phyloP scores from a whole-genome alignment of 2,797 vertebrate species.

The Phrynocephalus vlangalii region DNA sequence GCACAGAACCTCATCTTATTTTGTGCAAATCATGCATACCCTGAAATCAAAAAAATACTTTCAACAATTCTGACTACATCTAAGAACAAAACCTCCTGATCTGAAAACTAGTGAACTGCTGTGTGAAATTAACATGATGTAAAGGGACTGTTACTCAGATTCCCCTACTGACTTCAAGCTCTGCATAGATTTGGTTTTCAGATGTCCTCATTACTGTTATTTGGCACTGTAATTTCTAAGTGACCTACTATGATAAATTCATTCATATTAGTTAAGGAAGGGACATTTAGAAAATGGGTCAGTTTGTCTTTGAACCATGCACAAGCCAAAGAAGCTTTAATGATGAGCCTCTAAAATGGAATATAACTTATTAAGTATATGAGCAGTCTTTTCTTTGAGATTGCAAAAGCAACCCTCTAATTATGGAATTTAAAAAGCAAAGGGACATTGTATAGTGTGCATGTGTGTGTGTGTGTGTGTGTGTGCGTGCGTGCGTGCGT shows the following conservation, averaged over 20 bases:
- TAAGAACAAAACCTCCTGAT: neutral
- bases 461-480: neutral
- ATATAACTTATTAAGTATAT: slow-evolving; percentile 50
- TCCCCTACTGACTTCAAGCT: neutral
- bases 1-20: too few relatives aligned
- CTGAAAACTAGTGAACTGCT: neutral
- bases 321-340: slow-evolving; percentile 47
- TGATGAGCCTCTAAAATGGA: slow-evolving; percentile 35
- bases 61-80: neutral
- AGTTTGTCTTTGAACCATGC: slow-evolving; percentile 26
- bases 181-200: neutral
- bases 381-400: slow-evolving; percentile 47
- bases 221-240: slow-evolving; percentile 8
- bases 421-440: slow-evolving; percentile 35
- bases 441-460: slow-evolving; percentile 8
- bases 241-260: slow-evolving; percentile 32
- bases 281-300: slow-evolving; percentile 36
- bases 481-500: neutral
- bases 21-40: too few relatives aligned
- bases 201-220: neutral
- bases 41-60: neutral
- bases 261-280: slow-evolving; percentile 17
- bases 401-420: slow-evolving; percentile 62
- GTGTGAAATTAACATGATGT: slow-evolving; percentile 1
- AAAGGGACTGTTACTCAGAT: neutral